phyloP scores from a whole-genome alignment of 2,797 vertebrate species.

The Pseudopleuronectes americanus region DNA sequence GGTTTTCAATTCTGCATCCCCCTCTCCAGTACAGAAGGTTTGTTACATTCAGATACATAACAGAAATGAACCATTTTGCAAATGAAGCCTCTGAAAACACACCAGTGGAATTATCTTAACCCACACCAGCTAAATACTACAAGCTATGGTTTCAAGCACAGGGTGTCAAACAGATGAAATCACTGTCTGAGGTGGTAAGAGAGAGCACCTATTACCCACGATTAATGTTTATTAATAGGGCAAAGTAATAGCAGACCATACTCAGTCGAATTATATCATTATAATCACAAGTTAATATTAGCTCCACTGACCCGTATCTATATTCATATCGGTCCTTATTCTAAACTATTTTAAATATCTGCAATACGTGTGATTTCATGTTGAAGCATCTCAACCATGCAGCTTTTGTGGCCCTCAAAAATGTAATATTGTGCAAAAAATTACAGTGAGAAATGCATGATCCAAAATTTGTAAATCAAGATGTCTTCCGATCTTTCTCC shows the following conservation, averaged over 20 bases:
- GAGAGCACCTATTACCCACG: background rate
- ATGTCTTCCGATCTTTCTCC: slow-evolving; percentile 1
- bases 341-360: background rate
- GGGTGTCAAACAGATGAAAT: background rate
- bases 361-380: background rate
- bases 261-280: background rate
- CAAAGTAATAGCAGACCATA: background rate
- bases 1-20: slow-evolving; percentile 94
- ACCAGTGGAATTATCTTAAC: background rate
- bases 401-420: background rate
- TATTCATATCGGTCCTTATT: background rate
- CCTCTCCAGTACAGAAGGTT: slow-evolving; percentile 95
- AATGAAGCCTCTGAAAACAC: background rate
- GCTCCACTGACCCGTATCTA: background rate
- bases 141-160: too few relatives aligned
- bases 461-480: background rate
- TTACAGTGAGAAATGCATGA: background rate
- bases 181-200: too few relatives aligned
- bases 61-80: background rate
- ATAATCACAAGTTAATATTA: background rate
- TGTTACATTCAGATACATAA: slow-evolving; percentile 13
- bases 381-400: background rate
- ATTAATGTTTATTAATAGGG: background rate
- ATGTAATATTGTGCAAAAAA: background rate
- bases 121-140: background rate